A percentile compares a stretch with the other conserved stretches of the same genome.
These are phyloP conservation scores for Corbicula japonica DNA, from an alignment of 2,888 invertebrate species.

Conservation along the genomic window DNA sequence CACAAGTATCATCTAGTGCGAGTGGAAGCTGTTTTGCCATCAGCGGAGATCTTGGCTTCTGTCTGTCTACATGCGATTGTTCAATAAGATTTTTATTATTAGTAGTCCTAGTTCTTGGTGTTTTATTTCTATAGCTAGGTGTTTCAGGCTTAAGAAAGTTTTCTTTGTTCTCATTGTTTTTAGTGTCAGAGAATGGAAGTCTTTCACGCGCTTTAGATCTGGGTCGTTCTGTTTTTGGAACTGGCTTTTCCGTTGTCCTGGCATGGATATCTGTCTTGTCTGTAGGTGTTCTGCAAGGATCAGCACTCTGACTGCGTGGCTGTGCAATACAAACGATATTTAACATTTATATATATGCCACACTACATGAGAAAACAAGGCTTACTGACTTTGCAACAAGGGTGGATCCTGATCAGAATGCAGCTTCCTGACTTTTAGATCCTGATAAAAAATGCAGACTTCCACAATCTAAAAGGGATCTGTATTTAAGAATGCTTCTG, in stretches of 20 bases:
- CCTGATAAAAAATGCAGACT: no score
- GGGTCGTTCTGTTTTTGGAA: slow-evolving; percentile 63
- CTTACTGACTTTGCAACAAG: no score
- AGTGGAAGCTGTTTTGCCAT: slow-evolving; percentile 76
- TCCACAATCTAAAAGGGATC: no score
- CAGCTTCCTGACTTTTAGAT: no score
- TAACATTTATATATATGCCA: no score
- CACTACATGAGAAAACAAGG: no score
- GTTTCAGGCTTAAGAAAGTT: slow-evolving; percentile 85
- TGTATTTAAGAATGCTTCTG: no score
- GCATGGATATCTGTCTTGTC: slow-evolving; percentile 34
- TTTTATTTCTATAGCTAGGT: slow-evolving; percentile 81
- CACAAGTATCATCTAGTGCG: slow-evolving; percentile 80
- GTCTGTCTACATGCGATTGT: slow-evolving; percentile 46
- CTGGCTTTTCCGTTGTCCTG: slow-evolving; percentile 48
- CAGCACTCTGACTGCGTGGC: slow-evolving; percentile 72
- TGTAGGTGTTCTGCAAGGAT: slow-evolving; percentile 57
- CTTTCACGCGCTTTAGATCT: slow-evolving; percentile 76
- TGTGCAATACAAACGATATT: slow-evolving; percentile 20
- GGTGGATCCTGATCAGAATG: no score
- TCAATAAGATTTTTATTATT: slow-evolving; percentile 60
- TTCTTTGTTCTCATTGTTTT: slow-evolving; percentile 78
- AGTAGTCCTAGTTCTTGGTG: slow-evolving; percentile 62
- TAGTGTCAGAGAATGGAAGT: slow-evolving; percentile 75
- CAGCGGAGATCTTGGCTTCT: slow-evolving; percentile 76